Percentiles rank a stretch among this genome's conserved stretches.
Evolutionary conservation across 1,140 invertebrate genomes (phyloP).

Genomic region (Sipha flava): DNA sequence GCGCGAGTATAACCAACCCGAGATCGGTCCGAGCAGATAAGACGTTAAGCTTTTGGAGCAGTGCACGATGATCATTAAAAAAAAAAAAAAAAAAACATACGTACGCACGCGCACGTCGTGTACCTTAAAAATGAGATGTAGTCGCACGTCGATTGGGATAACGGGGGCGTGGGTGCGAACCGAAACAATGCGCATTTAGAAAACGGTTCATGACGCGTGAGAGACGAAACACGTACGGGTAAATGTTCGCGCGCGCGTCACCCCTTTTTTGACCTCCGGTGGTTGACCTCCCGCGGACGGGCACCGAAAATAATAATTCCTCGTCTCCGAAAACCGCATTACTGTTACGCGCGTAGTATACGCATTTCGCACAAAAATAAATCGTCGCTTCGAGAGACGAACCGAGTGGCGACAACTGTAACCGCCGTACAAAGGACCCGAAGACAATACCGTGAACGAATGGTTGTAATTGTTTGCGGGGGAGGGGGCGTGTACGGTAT

Average conservation of each 20-base stretch:
- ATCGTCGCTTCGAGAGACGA: too few relatives aligned
- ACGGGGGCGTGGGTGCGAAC: constrained; percentile 4
- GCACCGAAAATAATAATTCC: background rate
- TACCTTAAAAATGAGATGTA: background rate
- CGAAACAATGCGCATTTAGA: constrained; percentile 15
- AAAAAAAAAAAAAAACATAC: background rate
- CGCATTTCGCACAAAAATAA: too few relatives aligned
- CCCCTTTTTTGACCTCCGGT: background rate
- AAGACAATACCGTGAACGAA: too few relatives aligned
- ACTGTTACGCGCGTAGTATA: background rate
- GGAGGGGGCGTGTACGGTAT: too few relatives aligned
- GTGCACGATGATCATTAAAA: constrained; percentile 28
- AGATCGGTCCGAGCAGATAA: constrained; percentile 15
- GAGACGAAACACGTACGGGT: background rate
- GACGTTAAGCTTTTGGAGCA: constrained; percentile 24
- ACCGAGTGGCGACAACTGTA: too few relatives aligned
- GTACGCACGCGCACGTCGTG: background rate
- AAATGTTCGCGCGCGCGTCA: background rate
- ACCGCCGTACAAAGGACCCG: too few relatives aligned
- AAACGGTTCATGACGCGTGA: constrained; percentile 5
- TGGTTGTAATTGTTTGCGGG: too few relatives aligned
- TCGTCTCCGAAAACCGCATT: background rate
- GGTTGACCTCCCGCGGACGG: too few relatives aligned
- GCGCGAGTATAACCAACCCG: background rate
- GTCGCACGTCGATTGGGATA: background rate